Evolutionary conservation across 1,140 invertebrate species (phyloP), one percentile per base, ranked within the genome.

Genomic region (Pseudomyrmex concolor): DNA sequence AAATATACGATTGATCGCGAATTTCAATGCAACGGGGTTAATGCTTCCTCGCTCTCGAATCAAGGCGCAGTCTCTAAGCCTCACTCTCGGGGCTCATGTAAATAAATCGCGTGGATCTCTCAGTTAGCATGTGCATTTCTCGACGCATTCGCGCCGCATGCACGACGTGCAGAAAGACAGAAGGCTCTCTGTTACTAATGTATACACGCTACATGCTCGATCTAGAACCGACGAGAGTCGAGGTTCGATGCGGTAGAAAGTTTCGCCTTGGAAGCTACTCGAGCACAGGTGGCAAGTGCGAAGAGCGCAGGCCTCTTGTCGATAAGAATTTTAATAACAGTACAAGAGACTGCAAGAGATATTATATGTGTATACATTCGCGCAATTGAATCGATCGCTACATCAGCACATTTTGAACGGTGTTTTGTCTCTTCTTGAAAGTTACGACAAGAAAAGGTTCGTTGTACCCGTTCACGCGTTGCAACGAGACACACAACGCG

Each of bases 51-150:
- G 34, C 77, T 77, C 70, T 83, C 66, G 83, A 89, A 68, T 77
- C 80, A 84, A 86, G 70, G 64, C 74, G 19, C n/a, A 22, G 73
- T 70, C 73, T 59, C 62, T 85, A 67, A 80, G 62, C 81, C 80
- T n/a, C 72, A 60, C 88, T 80, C 76, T 13, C 48, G 25, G 66
- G 73, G 83, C 72, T 88, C 88, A 83, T 85, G 89, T 91, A 90
- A 90, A 90, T 91, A 91, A 89, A 91, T 90, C 84, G 67, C 77
- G 67, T 45, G 68, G 63, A 77, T 73, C 82, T 84, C 83, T 90
- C 54, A 66, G 48, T 85, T 68, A 74, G 85, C 67, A 77, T 78
- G 77, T 54, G 72, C 60, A 64, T 55, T 63, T 57, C n/a, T 54
- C n/a, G n/a, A 48, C 67, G 54, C 76, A 51, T 63, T 57, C n/a